A percentile compares a stretch with the other conserved stretches of the same genome.
Conservation (phyloP, 2,888 invertebrate species). For the Idaea biselata region DNA sequence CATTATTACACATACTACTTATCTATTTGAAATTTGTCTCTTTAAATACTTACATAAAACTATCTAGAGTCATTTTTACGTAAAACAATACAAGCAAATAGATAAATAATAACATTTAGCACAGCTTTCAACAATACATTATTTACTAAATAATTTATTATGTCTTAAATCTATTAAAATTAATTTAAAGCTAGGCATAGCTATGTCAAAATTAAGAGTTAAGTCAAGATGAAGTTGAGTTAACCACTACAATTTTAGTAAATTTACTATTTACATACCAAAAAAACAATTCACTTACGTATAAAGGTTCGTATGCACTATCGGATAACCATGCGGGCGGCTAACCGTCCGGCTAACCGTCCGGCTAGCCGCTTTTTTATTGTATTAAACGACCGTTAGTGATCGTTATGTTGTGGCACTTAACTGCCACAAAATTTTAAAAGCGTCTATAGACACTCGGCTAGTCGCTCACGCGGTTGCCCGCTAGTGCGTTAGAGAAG, state of each 20-base stretch:
- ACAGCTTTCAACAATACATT: background rate
- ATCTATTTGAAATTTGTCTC: background rate
- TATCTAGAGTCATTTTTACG: background rate
- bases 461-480: too few relatives aligned
- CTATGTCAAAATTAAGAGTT: background rate
- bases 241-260: background rate
- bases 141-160: constrained; percentile 5
- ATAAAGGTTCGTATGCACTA: too few relatives aligned
- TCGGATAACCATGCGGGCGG: too few relatives aligned
- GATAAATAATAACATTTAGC: background rate
- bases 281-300: too few relatives aligned
- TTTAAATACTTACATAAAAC: background rate
- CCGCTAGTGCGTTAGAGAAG: too few relatives aligned
- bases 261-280: too few relatives aligned
- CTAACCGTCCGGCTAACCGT: too few relatives aligned
- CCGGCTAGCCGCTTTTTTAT: too few relatives aligned
- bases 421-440: too few relatives aligned
- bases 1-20: background rate
- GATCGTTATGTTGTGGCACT: too few relatives aligned
- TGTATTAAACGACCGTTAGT: too few relatives aligned
- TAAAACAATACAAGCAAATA: background rate
- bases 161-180: constrained; percentile 7
- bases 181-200: constrained; percentile 9
- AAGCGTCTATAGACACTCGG: too few relatives aligned
- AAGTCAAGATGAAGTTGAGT: background rate